These are phyloP conservation scores for Lepidurus packardi DNA, from an alignment of 1,140 invertebrate species.

Conservation along the genomic window DNA sequence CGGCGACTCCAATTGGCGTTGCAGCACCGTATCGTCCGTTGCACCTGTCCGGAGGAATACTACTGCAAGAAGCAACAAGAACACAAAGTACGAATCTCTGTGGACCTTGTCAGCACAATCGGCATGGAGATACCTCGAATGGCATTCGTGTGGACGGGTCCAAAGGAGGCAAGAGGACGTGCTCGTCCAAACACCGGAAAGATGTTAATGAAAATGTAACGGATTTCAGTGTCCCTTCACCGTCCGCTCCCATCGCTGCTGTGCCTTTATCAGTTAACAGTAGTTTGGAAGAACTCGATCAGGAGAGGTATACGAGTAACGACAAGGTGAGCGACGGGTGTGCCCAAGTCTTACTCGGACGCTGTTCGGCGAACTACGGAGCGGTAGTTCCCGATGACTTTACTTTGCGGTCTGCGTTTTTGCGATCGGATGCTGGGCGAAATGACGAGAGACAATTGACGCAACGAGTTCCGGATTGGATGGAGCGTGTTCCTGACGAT, in stretches of 20 bases:
- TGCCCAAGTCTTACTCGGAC: not conserved
- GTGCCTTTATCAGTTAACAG: not conserved
- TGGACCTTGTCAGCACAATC: not conserved
- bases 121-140: not conserved
- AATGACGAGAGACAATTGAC: not conserved
- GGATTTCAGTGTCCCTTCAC: constrained; percentile 7
- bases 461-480: constrained; percentile 14
- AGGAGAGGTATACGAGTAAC: not conserved
- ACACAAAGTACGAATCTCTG: not conserved
- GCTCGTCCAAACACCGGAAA: not conserved
- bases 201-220: constrained; percentile 11
- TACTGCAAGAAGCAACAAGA: not conserved
- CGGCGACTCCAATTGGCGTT: not conserved
- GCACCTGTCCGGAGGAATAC: not conserved
- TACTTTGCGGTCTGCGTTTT: not conserved
- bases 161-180: not conserved
- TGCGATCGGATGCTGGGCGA: not conserved
- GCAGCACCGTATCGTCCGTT: not conserved
- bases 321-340: not conserved
- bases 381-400: not conserved
- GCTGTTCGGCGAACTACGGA: not conserved
- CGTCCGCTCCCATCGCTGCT: not conserved
- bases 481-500: not conserved
- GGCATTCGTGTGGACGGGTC: not conserved
- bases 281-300: too few relatives aligned